Percentiles rank a stretch among this genome's conserved stretches.
These are phyloP conservation scores for Erpornis zantholeuca DNA, from an alignment of 2,113 vertebrate genomes.

Conservation along the genomic window DNA sequence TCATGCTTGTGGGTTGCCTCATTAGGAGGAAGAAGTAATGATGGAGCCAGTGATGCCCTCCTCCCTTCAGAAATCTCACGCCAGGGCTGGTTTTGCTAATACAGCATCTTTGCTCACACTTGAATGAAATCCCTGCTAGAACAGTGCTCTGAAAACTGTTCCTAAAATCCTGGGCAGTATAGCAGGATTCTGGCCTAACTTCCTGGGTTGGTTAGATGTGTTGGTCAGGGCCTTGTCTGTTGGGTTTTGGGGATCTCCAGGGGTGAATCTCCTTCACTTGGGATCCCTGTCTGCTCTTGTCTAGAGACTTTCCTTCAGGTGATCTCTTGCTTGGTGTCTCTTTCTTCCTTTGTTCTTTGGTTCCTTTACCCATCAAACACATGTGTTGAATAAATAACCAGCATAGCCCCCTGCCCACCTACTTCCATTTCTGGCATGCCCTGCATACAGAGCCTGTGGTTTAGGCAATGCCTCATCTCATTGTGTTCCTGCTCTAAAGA, in stretches of 20 bases:
- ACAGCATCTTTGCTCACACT: background rate
- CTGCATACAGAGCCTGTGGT: background rate
- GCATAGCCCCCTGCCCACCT: background rate
- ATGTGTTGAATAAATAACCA: background rate
- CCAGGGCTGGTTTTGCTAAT: background rate
- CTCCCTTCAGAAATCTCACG: accelerated
- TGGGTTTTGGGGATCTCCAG: background rate
- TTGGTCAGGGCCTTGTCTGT: background rate
- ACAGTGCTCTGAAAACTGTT: background rate
- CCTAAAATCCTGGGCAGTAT: background rate
- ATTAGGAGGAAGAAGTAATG: background rate
- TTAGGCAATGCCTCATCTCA: background rate
- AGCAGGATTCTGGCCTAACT: background rate
- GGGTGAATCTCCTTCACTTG: background rate
- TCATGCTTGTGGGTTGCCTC: background rate
- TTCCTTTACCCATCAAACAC: background rate
- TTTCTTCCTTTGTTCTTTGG: background rate
- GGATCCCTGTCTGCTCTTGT: background rate
- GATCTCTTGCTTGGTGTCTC: background rate
- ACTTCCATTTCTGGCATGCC: background rate
- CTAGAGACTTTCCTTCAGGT: background rate
- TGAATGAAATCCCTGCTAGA: background rate
- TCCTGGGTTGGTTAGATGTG: background rate
- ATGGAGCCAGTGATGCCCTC: background rate
- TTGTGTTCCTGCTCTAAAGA: background rate